phyloP scores from a whole-genome alignment of 2,113 vertebrate species.

The Amia ocellicauda region DNA sequence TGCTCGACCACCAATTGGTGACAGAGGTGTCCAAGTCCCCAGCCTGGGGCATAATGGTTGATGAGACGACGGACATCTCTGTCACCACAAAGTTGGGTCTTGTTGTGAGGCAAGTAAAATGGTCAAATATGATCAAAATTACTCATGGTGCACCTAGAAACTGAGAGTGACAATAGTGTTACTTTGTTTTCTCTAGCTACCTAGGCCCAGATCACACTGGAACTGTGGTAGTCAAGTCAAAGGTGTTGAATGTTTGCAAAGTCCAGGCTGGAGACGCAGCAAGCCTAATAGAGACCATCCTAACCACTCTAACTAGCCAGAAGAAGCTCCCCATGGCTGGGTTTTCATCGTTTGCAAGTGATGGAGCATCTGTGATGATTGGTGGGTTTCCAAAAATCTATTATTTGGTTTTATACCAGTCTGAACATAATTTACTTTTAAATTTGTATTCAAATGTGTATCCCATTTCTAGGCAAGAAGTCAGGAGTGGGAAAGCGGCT shows the following conservation, averaged over 20 bases:
- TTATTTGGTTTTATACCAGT: too few relatives aligned
- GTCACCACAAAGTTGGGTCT: too few relatives aligned
- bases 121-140: too few relatives aligned
- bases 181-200: neutral
- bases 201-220: neutral
- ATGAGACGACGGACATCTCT: neutral
- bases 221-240: neutral
- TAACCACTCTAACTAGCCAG: neutral
- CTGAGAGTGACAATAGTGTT: too few relatives aligned
- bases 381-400: neutral
- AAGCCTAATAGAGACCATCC: neutral
- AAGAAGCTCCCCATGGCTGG: neutral
- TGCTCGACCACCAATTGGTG: neutral
- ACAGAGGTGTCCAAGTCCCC: neutral
- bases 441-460: neutral
- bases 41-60: neutral
- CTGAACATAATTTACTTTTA: slow-evolving; percentile 5
- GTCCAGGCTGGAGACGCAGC: neutral
- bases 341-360: neutral
- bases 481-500: slow-evolving; percentile 16
- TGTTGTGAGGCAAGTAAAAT: neutral
- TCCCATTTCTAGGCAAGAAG: slow-evolving; percentile 7
- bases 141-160: too few relatives aligned
- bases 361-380: neutral
- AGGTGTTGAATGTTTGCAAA: neutral